These are phyloP conservation scores for Rhamphomyia laevipes DNA, from an alignment of 2,888 invertebrate genomes.

Conservation along the genomic window DNA sequence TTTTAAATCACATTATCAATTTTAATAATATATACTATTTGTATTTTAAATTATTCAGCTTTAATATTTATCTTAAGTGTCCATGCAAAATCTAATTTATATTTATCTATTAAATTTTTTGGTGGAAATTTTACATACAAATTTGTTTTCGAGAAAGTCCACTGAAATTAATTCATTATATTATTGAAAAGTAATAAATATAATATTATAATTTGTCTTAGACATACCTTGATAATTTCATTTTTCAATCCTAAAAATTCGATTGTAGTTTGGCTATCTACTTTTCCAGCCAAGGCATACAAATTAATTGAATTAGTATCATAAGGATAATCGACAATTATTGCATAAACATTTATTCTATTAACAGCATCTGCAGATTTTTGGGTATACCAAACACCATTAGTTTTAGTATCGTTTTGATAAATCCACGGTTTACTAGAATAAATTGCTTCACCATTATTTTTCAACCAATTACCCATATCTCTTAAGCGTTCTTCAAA, in stretches of 20 bases:
- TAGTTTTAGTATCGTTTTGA: conserved; percentile 67
- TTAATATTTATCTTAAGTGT: conserved; percentile 30
- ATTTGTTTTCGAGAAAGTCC: conserved; percentile 20
- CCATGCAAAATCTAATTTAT: conserved; percentile 31
- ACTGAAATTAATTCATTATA: conserved; percentile 19
- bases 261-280: conserved; percentile 30
- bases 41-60: no score
- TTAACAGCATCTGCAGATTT: conserved; percentile 17
- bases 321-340: conserved; percentile 57
- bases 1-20: no score
- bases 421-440: conserved; percentile 60
- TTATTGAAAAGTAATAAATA: conserved; percentile 1
- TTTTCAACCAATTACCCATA: conserved; percentile 66
- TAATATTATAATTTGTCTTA: conserved; percentile 22
- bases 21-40: no score
- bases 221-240: conserved; percentile 22
- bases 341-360: conserved; percentile 48
- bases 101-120: conserved; percentile 30
- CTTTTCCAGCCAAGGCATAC: conserved; percentile 31
- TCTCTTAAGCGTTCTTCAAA: conserved; percentile 71
- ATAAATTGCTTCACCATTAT: conserved; percentile 86
- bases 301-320: conserved; percentile 41
- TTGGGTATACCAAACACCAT: conserved; percentile 61
- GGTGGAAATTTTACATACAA: conserved; percentile 30
- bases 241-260: conserved; percentile 39